Evolutionary conservation across 2,888 invertebrate genomes (phyloP), one percentile per base, ranked within the genome.

Genomic region (Xanthia togata): DNA sequence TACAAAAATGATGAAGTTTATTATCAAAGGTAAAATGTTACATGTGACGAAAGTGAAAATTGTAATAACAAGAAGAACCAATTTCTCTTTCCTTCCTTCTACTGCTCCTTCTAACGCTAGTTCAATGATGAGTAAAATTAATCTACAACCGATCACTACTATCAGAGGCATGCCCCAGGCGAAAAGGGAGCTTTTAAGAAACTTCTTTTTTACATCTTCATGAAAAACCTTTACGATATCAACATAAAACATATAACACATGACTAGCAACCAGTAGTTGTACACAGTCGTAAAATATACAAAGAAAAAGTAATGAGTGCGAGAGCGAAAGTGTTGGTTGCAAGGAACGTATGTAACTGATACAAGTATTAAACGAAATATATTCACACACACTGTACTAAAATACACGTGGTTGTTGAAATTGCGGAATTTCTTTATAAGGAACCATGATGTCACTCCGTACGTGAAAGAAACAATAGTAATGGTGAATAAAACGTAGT

Each of bases 321-420:
- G 11, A 12, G 60, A 35, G 2, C 1, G 23, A 23, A 60, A 35
- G 20, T 5, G 0, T 35, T 60, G 31, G 60, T 11, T 11, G 20
- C 35, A 60, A 11, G 60, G 60, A 60, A 35, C 35, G 4, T 35
- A 12, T 6, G 35, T 20, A 50, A 55, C 0, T 12, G 78, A 38
- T 4, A 55, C 75, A 2, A 75, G 9, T 14, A 2, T 26, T 17
- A 80, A 67, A n/a, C 81, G 65, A 17, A 81, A 31, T 4, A 80
- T n/a, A 38, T 76, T 80, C 12, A 67, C 70, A 14, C 63, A 11
- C 4, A 68, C 62, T 17, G 65, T 50, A 67, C 35, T 80, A 0
- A 68, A 44, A 12, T 70, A 80, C 0, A 75, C 67, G 23, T 71
- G 75, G 57, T 80, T 80, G 14, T 71, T 71, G 23, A 76, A 81